phyloP scores from a whole-genome alignment of 2,797 vertebrate species.

The Dromococcyx pavoninus region DNA sequence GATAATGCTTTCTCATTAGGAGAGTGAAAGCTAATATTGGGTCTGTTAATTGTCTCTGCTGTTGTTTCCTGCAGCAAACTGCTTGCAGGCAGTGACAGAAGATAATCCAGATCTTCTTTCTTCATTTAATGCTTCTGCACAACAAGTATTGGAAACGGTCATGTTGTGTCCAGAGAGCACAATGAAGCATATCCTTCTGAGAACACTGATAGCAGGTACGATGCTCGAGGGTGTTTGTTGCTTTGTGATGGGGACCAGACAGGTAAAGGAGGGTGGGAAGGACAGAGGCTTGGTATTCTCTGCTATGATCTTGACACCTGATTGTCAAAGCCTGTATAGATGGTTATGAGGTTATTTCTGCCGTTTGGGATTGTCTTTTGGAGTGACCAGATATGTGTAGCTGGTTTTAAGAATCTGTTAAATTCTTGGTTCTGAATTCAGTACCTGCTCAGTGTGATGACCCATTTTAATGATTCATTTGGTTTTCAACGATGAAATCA shows the following conservation, averaged over 20 bases:
- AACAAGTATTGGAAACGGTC: constrained; percentile 82
- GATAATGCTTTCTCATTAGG: background rate
- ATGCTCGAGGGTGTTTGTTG: fast-evolving
- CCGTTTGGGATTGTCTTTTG: background rate
- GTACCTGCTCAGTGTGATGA: background rate
- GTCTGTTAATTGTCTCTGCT: constrained; percentile 15
- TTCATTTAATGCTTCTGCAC: constrained; percentile 77
- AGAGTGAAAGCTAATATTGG: background rate
- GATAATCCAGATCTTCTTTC: constrained; percentile 91
- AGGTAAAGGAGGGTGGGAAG: background rate
- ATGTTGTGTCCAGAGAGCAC: constrained; percentile 79
- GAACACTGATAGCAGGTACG: constrained; percentile 89
- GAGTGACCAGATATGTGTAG: background rate
- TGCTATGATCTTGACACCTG: fast-evolving
- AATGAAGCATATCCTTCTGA: constrained; percentile 86
- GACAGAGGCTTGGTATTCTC: background rate
- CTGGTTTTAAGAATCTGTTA: background rate
- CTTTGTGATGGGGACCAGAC: background rate
- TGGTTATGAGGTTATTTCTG: background rate
- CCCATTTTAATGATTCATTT: background rate
- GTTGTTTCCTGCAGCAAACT: constrained; percentile 82
- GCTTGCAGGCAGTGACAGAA: constrained; percentile 94
- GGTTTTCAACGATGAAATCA: background rate
- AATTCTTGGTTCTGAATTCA: background rate
- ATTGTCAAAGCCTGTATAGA: background rate